Base-by-base conservation (phyloP, 2,888 invertebrate genomes). In the Drosophila eohydei region DNA sequence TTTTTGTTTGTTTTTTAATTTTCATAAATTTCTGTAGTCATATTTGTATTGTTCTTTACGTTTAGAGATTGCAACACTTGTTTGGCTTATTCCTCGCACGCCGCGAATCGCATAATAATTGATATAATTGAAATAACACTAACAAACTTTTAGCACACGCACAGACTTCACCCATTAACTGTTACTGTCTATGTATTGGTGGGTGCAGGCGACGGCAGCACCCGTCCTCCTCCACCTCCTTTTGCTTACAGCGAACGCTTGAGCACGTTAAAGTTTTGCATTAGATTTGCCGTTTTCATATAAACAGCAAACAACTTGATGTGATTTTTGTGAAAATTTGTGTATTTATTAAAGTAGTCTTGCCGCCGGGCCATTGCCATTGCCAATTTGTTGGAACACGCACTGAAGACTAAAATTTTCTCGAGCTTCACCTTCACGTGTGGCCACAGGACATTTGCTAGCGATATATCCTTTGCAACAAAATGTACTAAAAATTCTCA, bases 291-390 rank as follows among this genome's bases (percentile, higher is more conserved):
- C 82, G 92, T 92, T 92, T 92, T 92, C 91, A 92, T 92, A 70
- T 92, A 92, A 90, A 92, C 93, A 90, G 92, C 93, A 92, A 91
- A 92, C 71, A 92, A 77, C 87, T 92, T 92, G 61, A 91, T 91
- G 76, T 92, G 92, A 75, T 92, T 92, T 90, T 92, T 92, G 78
- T 92, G 92, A 87, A 92, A 91, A 92, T 92, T 92, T 80, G 90
- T 90, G 70, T 91, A 90, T 80, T 89, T 89, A 77, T 88, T 91
- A 80, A 89, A 89, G 88, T 90, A 91, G 81, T 90, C 91, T 81
- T 91, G 91, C 87, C 91, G 91, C 85, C 91, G 91, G 89, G 87
- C 92, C 84, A 88, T 88, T 76, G 86, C 86, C 88, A 86, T 83
- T 91, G 92, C 92, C 92, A 90, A 92, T 89, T 91, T 89, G 89